A percentile compares a stretch with the other conserved stretches of the same genome.
Evolutionary conservation across 2,888 invertebrate species (phyloP).

Genomic region (Glaucopsyche alexis): DNA sequence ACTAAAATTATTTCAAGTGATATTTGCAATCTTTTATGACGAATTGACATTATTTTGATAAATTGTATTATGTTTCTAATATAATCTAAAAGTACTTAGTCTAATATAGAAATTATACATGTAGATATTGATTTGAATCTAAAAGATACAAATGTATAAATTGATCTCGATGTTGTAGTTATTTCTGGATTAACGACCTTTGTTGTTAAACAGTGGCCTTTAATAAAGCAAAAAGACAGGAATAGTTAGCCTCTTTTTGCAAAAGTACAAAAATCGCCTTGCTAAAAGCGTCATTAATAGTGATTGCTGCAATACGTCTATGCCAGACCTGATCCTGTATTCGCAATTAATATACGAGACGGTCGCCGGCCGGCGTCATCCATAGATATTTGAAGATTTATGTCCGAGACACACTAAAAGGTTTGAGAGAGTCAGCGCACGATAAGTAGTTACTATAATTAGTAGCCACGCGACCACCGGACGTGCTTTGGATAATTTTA

Average conservation of each 20-base stretch:
- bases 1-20: no score
- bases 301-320: slow-evolving; percentile 13
- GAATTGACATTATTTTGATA: no score
- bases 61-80: no score
- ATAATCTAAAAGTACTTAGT: no score
- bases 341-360: slow-evolving; percentile 63
- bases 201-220: no score
- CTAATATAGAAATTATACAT: no score
- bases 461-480: slow-evolving; percentile 74
- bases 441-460: slow-evolving; percentile 72
- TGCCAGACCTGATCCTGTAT: slow-evolving; percentile 52
- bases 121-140: no score
- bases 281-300: slow-evolving; percentile 24
- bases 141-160: no score
- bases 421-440: slow-evolving; percentile 57
- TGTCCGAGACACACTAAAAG: slow-evolving; percentile 71
- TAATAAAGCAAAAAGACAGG: background rate
- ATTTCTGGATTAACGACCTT: no score
- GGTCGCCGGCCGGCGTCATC: slow-evolving; percentile 48
- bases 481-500: slow-evolving; percentile 34
- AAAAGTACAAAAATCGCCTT: background rate
- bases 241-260: background rate
- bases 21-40: no score
- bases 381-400: slow-evolving; percentile 72
- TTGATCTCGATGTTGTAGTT: no score